These are phyloP conservation scores for Periparus ater DNA, from an alignment of 2,797 vertebrate genomes.

Conservation along the genomic window DNA sequence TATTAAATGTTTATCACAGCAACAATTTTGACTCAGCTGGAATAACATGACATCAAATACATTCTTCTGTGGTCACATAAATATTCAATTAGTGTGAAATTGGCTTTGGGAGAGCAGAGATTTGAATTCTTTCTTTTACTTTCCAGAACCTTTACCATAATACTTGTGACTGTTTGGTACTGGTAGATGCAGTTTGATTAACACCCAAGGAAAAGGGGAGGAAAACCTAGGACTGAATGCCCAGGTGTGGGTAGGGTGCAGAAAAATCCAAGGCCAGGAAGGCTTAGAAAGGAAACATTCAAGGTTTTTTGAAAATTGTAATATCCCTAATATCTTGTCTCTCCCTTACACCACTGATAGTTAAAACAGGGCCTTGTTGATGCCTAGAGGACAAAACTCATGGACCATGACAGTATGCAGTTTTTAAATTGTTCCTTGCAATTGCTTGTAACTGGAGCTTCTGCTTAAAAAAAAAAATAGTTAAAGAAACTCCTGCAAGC, in stretches of 20 bases:
- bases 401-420: accelerated
- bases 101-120: not conserved
- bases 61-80: not conserved
- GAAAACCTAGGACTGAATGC: not conserved
- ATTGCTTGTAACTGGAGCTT: not conserved
- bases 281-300: not conserved
- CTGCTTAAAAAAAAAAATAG: not conserved
- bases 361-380: not conserved
- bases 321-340: not conserved
- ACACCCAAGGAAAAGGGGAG: not conserved
- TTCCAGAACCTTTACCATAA: not conserved
- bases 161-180: not conserved
- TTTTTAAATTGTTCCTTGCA: not conserved
- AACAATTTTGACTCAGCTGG: not conserved
- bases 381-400: not conserved
- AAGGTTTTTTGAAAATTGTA: not conserved
- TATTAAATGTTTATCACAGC: conserved; percentile 13
- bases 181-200: not conserved
- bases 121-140: not conserved
- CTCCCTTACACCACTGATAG: not conserved
- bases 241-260: not conserved
- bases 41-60: not conserved
- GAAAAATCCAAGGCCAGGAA: not conserved
- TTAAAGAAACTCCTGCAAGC: not conserved
- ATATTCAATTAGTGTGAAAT: conserved; percentile 2